Evolutionary conservation across 2,888 invertebrate genomes (phyloP).

Genomic region (Mesorhabditis spiculigera): DNA sequence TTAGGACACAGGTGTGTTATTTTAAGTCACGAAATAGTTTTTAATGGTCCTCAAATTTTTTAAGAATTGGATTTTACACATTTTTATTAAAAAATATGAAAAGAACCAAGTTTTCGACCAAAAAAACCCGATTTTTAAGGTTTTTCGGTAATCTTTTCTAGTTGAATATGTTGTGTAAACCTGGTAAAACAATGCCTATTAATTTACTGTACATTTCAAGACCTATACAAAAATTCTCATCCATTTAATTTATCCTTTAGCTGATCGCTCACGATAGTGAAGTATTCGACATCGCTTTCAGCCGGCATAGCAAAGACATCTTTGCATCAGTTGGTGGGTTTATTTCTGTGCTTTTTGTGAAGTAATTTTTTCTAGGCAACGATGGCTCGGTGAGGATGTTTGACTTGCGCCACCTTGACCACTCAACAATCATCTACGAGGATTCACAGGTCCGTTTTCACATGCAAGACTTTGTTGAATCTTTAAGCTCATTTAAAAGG

Average conservation of each 20-base stretch:
- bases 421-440: slow-evolving; percentile 99
- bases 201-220: too few relatives aligned
- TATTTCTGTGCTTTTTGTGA: neutral
- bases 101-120: too few relatives aligned
- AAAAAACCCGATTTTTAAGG: too few relatives aligned
- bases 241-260: slow-evolving; percentile 18
- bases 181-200: too few relatives aligned
- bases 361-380: slow-evolving; percentile 67
- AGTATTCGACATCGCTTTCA: slow-evolving; percentile 93
- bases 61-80: too few relatives aligned
- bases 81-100: too few relatives aligned
- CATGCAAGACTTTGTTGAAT: too few relatives aligned
- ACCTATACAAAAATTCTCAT: too few relatives aligned
- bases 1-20: slow-evolving; percentile 77
- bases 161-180: too few relatives aligned
- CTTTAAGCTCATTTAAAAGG: neutral
- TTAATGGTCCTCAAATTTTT: too few relatives aligned
- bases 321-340: slow-evolving; percentile 85
- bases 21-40: too few relatives aligned
- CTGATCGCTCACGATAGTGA: slow-evolving; percentile 98
- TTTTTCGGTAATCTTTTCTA: too few relatives aligned
- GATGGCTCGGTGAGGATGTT: slow-evolving; percentile 99
- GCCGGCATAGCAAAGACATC: slow-evolving; percentile 95
- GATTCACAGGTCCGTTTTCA: slow-evolving; percentile 68
- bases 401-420: slow-evolving; percentile 91